Base-by-base conservation (phyloP, 2,113 vertebrate genomes). In the Scomber colias region DNA sequence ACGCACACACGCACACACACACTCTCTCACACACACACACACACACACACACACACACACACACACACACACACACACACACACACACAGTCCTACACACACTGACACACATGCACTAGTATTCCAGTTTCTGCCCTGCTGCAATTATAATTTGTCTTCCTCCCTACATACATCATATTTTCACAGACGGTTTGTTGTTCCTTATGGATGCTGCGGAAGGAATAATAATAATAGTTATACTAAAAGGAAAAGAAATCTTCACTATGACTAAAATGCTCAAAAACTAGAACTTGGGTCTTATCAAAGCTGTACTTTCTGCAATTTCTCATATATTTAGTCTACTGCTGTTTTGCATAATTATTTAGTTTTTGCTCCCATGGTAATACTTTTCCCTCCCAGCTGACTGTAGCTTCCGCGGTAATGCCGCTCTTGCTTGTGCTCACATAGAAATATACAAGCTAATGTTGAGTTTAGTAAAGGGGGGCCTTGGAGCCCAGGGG, bases 391-490 rank as follows among this genome's bases (percentile, higher is more conserved):
- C 46, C 40, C 35, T 82, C 24, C 64, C 45, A n/a, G 40, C 48
- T 63, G 51, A 76, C 51, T 56, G 64, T 74, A 49, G 75, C 79
- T 79, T 89, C 77, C 0, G 62, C 79, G 65, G 82, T 51, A 56
- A 91, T 78, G 53, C 75, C 19, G 64, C 31, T 73, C 60, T 66
- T 44, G 57, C 15, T 27, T 60, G 50, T 45, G 48, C 70, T 87
- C 60, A 61, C 60, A 73, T 21, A 82, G 50, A 72, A 40, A 75
- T 75, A 77, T 69, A 72, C 35, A 76, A 55, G 54, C 45, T 77
- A 45, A 79, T 75, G 77, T 60, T 77, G 66, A 81, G 57, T 82
- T 79, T 60, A 71, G 65, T 67, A 16, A 35, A 17, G 10, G 46
- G 15, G 50, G 59, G 24, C 16, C 11, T 2, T 24, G 17, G 72